Percentiles rank a stretch among this genome's conserved stretches.
Conservation (phyloP, 2,888 invertebrate species). For the Pyrgus malvae region DNA sequence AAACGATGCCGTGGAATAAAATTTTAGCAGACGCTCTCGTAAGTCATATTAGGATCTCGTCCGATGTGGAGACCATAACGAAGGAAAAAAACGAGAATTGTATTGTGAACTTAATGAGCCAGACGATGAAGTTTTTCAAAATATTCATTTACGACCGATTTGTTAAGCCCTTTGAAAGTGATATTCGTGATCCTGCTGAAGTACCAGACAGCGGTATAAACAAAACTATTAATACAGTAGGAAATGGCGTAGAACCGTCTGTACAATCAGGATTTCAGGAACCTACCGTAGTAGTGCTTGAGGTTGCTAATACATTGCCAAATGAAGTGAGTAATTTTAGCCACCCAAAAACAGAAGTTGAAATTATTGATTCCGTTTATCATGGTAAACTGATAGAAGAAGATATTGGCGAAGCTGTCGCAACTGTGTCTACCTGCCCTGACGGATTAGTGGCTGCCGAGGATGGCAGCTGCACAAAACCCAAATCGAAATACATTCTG, state of each 20-base stretch:
- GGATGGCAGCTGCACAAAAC: constrained; percentile 47
- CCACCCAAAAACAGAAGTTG: constrained; percentile 57
- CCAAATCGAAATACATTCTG: constrained; percentile 54
- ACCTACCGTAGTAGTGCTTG: no score
- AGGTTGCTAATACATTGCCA: no score
- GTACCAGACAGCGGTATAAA: no score
- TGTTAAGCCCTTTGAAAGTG: not conserved
- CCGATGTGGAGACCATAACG: no score
- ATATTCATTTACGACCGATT: constrained; percentile 53
- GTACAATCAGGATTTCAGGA: no score
- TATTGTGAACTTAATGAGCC: constrained; percentile 51
- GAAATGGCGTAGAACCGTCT: no score
- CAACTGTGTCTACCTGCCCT: constrained; percentile 41
- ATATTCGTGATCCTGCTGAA: no score
- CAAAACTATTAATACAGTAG: no score
- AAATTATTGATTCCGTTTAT: constrained; percentile 59
- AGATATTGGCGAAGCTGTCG: constrained; percentile 29
- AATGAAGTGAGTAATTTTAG: constrained; percentile 32
- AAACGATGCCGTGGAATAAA: constrained; percentile 63
- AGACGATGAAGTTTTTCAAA: constrained; percentile 55
- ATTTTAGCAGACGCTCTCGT: constrained; percentile 64
- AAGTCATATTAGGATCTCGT: constrained; percentile 59
- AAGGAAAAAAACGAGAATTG: constrained; percentile 36
- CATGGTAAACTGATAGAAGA: constrained; percentile 49
- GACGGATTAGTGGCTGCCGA: constrained; percentile 47